A percentile compares a stretch with the other conserved stretches of the same genome.
Conservation (phyloP, 2,888 invertebrate genomes). For the Epinotia demarniana region DNA sequence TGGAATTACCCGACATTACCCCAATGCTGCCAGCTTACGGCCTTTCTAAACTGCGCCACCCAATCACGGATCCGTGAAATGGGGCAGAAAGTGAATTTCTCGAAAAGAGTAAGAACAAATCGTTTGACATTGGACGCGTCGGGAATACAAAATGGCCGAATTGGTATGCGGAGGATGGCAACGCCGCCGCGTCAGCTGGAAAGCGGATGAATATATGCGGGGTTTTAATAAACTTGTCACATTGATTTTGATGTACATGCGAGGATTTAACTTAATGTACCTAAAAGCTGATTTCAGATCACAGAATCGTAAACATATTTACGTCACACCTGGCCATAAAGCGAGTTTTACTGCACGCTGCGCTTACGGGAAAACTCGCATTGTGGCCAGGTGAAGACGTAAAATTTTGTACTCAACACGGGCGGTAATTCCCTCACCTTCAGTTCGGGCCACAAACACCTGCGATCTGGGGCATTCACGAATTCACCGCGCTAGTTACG, state of each 20-base stretch:
- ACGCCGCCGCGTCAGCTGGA: constrained; percentile 30
- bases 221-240: constrained; percentile 25
- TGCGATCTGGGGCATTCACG: too few relatives aligned
- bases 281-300: background rate
- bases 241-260: constrained; percentile 29
- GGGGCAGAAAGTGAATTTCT: constrained; percentile 74
- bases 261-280: background rate
- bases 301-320: too few relatives aligned
- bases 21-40: background rate
- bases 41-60: constrained; percentile 2
- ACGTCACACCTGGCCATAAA: too few relatives aligned
- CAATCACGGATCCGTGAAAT: constrained; percentile 51
- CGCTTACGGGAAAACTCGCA: too few relatives aligned
- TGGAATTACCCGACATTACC: background rate
- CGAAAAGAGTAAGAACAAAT: constrained; percentile 72
- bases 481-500: too few relatives aligned
- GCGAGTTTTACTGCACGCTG: too few relatives aligned
- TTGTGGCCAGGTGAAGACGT: too few relatives aligned
- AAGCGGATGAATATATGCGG: constrained; percentile 31
- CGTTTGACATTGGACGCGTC: constrained; percentile 58
- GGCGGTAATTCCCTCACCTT: too few relatives aligned
- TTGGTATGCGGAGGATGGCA: constrained; percentile 55
- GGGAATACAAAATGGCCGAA: constrained; percentile 60
- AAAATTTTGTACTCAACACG: too few relatives aligned
- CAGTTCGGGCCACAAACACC: too few relatives aligned